Evolutionary conservation across 2,113 vertebrate genomes (phyloP).

Genomic region (Neoarius graeffei): DNA sequence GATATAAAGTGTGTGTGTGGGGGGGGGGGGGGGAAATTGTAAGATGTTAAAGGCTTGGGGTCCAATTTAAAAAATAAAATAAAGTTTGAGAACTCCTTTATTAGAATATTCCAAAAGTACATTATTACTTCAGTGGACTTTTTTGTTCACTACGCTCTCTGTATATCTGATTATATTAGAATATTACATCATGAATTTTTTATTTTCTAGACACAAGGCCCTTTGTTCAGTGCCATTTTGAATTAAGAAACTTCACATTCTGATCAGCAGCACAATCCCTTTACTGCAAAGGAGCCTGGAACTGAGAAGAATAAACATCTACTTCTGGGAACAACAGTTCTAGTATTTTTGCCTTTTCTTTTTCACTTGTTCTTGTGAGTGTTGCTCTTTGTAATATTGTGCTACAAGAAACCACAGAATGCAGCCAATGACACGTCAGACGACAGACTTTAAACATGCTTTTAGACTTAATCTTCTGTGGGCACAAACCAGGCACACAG

Average conservation of each 20-base stretch:
- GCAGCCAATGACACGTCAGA: slow-evolving; percentile 11
- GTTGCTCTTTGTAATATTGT: slow-evolving; percentile 8
- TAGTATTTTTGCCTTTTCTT: background rate
- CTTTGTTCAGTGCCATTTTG: background rate
- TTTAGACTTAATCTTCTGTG: slow-evolving; percentile 15
- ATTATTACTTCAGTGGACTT: background rate
- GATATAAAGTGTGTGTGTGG: background rate
- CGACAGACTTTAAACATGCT: slow-evolving; percentile 5
- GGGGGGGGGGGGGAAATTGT: background rate
- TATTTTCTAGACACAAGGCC: background rate
- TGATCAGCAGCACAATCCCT: background rate
- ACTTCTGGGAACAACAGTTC: background rate
- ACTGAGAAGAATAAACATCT: background rate
- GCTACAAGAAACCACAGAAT: slow-evolving; percentile 11
- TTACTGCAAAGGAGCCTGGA: background rate
- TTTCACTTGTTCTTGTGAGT: background rate
- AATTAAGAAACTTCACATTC: too few relatives aligned
- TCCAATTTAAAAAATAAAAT: background rate
- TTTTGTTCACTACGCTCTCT: background rate
- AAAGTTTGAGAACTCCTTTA: background rate
- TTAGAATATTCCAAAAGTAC: background rate
- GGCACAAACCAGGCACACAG: background rate
- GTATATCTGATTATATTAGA: background rate
- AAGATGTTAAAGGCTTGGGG: background rate
- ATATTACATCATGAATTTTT: background rate